Base-by-base conservation (phyloP, 2,113 vertebrate genomes). In the Petrocephalus microphthalmus region DNA sequence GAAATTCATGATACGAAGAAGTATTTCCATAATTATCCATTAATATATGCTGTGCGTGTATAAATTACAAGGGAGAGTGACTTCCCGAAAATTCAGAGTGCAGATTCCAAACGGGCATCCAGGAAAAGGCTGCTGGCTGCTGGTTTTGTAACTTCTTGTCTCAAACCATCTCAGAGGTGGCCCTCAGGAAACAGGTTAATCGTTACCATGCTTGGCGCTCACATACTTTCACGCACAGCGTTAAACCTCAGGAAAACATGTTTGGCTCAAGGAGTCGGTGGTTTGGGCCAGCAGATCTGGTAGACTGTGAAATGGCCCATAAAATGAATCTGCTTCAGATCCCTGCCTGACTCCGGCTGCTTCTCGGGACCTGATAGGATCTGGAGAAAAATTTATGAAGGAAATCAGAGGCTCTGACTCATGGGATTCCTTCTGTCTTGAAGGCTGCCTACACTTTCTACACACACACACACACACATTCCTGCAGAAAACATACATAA, bases 401-500 rank as follows among this genome's bases (percentile, higher is more conserved):
- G 86, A 71, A 56, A 56, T 13, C 10, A 7, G 15, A 87, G 3
- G 33, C 37, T 86, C 53, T 86, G 85, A 60, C 33, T 85, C 84
- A 85, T 54, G 17, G 29, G 81, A 84, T 84, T 25, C 20, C 20
- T 47, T 22, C 81, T 47, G 42, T n/a, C 47, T 84, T 84, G 42
- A 52, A 85, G 17, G 45, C 20, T 52, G 42, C 20, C 15, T 53
- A 56, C 8, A 20, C 33, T 45, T 82, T 37, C 13, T 49, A 22
- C 52, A 56, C 52, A 86, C 64, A 53, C 86, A n/a, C 13, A 52
- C 19, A 42, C 29, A 57, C 56, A 86, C 37, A 64, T 64, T 86
- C 56, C 29, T 3, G 85, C 51, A 86, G 53, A 52, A 86, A 64
- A 11, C 53, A 22, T 86, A 89, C 83, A 57, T 81, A 67, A 85